Conservation (phyloP, 92 coral and sea anemone species). For the Parazoanthus darwini region DNA sequence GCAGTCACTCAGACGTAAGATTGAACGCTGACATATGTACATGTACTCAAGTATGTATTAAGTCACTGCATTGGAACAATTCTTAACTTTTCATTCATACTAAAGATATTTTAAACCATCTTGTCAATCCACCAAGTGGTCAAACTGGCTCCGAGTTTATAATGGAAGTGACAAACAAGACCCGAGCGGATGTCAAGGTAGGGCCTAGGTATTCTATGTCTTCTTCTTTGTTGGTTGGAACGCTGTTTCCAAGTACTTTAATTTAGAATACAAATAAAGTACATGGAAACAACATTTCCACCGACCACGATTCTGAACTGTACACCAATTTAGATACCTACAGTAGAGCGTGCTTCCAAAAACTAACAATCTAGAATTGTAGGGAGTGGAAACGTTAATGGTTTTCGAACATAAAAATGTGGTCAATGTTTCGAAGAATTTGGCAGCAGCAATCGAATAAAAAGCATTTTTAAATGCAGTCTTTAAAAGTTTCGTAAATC, state of each 20-base stretch:
- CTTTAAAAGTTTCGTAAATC: background rate
- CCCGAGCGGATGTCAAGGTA: constrained; percentile 99
- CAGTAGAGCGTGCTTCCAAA: too few relatives aligned
- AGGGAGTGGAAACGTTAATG: too few relatives aligned
- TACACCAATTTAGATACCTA: too few relatives aligned
- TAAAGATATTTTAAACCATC: constrained; percentile 75
- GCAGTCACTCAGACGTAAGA: background rate
- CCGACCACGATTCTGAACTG: too few relatives aligned
- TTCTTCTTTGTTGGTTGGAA: too few relatives aligned
- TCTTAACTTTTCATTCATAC: constrained; percentile 34
- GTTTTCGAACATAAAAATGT: too few relatives aligned
- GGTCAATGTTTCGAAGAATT: background rate
- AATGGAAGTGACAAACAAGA: constrained; percentile 98
- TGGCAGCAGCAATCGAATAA: background rate
- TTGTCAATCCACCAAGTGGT: constrained; percentile 59
- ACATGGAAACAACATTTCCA: too few relatives aligned
- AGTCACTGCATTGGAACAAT: background rate
- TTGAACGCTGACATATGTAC: background rate
- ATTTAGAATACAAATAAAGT: too few relatives aligned
- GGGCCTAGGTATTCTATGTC: background rate
- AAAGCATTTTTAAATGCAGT: background rate
- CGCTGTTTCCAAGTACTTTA: too few relatives aligned
- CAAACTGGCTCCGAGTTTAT: constrained; percentile 70
- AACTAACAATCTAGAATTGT: too few relatives aligned
- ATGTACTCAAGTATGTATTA: background rate